Evolutionary conservation across 1,140 invertebrate species (phyloP).

Genomic region (Hormaphis cornu): DNA sequence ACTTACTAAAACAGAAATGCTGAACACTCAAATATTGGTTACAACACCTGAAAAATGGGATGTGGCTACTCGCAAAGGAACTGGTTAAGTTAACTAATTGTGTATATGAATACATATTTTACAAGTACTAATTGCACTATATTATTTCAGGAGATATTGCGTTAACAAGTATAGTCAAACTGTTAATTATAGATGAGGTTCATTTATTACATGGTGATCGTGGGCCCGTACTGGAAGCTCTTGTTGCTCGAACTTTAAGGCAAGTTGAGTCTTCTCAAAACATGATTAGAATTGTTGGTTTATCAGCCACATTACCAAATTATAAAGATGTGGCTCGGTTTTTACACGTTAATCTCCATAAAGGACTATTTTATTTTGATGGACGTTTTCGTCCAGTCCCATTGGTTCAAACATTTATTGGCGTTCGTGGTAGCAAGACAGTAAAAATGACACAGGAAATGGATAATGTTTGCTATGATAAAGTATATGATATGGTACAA

Average conservation of each 20-base stretch:
- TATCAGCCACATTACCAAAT: constrained; percentile 96
- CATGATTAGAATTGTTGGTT: constrained; percentile 95
- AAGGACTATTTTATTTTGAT: constrained; percentile 96
- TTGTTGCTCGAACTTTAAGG: constrained; percentile 89
- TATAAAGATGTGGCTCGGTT: constrained; percentile 95
- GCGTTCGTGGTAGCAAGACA: constrained; percentile 70
- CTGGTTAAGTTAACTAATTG: constrained; percentile 45
- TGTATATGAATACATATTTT: background rate
- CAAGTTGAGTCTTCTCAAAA: constrained; percentile 90
- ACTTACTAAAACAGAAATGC: constrained; percentile 87
- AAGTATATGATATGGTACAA: constrained; percentile 75
- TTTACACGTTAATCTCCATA: constrained; percentile 82
- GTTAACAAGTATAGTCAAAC: constrained; percentile 77
- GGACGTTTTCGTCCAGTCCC: constrained; percentile 92
- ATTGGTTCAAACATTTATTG: constrained; percentile 82
- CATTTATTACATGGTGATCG: constrained; percentile 94
- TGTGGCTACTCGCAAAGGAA: constrained; percentile 91
- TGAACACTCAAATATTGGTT: constrained; percentile 94
- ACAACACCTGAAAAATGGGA: constrained; percentile 99
- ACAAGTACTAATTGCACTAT: background rate
- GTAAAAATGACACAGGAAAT: constrained; percentile 73
- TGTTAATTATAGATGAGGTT: constrained; percentile 98
- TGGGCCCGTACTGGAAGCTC: constrained; percentile 93
- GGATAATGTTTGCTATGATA: constrained; percentile 90
- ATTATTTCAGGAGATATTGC: constrained; percentile 68